phyloP scores from a whole-genome alignment of 2,113 vertebrate genomes.

The Oncorhynchus masou region DNA sequence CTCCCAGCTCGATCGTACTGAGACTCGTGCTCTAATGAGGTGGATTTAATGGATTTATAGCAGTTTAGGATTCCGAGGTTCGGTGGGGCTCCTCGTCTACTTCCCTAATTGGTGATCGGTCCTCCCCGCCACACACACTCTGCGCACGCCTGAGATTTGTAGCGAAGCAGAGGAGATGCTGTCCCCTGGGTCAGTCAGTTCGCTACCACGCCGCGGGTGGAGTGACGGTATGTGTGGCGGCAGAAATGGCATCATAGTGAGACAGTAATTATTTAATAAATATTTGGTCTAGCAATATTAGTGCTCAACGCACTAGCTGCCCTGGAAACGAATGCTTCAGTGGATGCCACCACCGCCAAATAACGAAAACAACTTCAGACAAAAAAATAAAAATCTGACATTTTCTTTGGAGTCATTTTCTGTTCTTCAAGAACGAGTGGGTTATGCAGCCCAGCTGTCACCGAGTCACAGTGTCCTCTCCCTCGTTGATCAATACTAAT shows the following conservation, averaged over 20 bases:
- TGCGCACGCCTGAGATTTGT: background rate
- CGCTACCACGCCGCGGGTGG: background rate
- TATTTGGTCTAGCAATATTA: too few species aligned
- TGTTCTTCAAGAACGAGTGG: constrained; percentile 26
- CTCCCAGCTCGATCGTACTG: constrained; percentile 43
- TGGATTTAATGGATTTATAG: constrained; percentile 73
- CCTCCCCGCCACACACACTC: background rate
- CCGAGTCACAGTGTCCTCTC: constrained; percentile 43
- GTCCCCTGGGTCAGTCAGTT: background rate
- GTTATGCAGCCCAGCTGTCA: constrained; percentile 61
- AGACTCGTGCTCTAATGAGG: constrained; percentile 69
- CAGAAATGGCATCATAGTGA: too few species aligned
- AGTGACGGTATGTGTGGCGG: background rate
- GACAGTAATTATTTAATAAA: too few species aligned
- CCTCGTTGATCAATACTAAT: constrained; percentile 70
- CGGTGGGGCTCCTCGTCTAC: constrained; percentile 50
- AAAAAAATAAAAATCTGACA: background rate
- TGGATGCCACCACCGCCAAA: too few species aligned
- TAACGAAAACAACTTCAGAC: too few species aligned
- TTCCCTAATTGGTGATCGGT: constrained; percentile 50
- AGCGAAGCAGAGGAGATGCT: background rate
- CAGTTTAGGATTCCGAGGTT: constrained; percentile 55
- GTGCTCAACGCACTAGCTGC: too few species aligned
- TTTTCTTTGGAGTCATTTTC: constrained; percentile 34
- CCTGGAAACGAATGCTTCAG: too few species aligned